Conservation (phyloP, 2,888 invertebrate genomes). For the Beris chalybata region DNA sequence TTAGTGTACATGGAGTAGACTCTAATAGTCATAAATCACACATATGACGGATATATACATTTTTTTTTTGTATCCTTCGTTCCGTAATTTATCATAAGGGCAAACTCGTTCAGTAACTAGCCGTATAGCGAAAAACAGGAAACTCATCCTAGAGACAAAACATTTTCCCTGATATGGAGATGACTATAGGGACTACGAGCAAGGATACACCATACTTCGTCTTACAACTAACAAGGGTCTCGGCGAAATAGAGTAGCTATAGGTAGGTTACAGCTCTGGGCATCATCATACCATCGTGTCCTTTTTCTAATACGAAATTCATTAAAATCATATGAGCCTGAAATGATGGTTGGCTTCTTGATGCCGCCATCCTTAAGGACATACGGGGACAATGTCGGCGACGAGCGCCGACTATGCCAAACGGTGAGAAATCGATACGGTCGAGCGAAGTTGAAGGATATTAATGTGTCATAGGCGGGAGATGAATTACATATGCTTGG, state of each 20-base stretch:
- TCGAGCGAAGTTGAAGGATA: constrained; percentile 21
- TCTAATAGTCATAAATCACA: constrained; percentile 28
- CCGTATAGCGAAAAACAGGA: constrained; percentile 12
- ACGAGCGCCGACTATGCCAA: constrained; percentile 1
- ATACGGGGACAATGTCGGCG: not conserved
- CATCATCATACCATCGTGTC: not conserved
- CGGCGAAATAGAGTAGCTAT: not conserved
- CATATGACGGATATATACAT: constrained; percentile 29
- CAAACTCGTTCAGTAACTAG: not conserved
- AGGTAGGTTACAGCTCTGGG: not conserved
- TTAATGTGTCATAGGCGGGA: constrained; percentile 29
- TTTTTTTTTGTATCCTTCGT: no score
- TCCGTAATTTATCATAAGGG: no score
- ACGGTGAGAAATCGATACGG: constrained; percentile 29
- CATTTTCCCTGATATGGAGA: constrained; percentile 24
- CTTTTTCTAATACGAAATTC: constrained; percentile 4
- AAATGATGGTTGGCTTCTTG: constrained; percentile 6
- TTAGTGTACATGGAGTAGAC: constrained; percentile 9
- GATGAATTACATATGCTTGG: constrained; percentile 28
- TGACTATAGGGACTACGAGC: constrained; percentile 15
- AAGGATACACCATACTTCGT: constrained; percentile 1
- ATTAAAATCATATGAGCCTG: constrained; percentile 8
- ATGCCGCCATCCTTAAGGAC: not conserved
- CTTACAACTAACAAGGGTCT: not conserved
- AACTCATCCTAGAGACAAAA: constrained; percentile 17